A percentile compares a stretch with the other conserved stretches of the same genome.
Evolutionary conservation across 2,113 vertebrate species (phyloP).

Genomic region (Myxocyprinus asiaticus): DNA sequence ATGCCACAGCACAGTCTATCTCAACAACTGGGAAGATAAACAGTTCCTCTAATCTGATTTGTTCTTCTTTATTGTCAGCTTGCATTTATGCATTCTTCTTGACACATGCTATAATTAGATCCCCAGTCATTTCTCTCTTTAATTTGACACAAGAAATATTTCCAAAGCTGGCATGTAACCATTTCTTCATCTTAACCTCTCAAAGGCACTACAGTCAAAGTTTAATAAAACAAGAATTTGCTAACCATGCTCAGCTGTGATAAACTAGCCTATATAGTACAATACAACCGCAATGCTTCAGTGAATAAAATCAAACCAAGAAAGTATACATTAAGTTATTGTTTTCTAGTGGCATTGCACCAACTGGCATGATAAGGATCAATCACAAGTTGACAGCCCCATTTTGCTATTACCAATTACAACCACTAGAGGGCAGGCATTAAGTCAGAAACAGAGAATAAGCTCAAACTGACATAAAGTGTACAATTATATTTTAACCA

Average conservation of each 20-base stretch:
- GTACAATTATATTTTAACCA: no score
- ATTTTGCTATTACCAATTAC: not conserved
- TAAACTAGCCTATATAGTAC: no score
- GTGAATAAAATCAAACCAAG: no score
- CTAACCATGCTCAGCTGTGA: not conserved
- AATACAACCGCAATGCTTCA: no score
- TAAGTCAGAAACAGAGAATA: not conserved
- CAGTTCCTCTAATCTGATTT: not conserved
- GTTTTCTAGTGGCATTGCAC: not conserved
- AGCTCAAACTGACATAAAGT: no score
- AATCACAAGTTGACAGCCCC: constrained; percentile 1
- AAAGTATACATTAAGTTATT: no score
- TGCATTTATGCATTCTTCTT: not conserved
- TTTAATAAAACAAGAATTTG: not conserved
- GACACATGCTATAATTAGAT: constrained; percentile 8
- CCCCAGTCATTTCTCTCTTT: constrained; percentile 8
- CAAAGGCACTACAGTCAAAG: not conserved
- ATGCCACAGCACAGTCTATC: constrained; percentile 30
- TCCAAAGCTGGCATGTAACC: not conserved
- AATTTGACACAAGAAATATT: not conserved
- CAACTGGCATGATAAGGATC: not conserved
- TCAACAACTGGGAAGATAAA: constrained; percentile 11
- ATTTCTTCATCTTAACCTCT: not conserved
- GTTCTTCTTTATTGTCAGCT: not conserved
- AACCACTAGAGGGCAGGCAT: constrained; percentile 68